phyloP scores from a whole-genome alignment of 35 echinoderm and acorn worm species.

The Antedon bifida region DNA sequence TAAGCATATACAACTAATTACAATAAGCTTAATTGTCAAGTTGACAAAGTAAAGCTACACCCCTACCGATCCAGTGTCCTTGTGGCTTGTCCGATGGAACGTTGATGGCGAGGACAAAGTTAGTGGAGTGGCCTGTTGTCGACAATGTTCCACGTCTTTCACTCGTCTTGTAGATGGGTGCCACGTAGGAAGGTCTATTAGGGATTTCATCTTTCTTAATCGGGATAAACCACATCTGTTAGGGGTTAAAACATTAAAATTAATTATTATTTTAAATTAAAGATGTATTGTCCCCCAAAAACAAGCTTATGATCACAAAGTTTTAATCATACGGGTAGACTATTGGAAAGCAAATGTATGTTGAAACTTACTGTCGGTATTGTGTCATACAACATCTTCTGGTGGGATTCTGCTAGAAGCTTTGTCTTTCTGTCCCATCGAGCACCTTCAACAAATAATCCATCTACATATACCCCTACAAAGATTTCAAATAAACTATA shows the following conservation, averaged over 20 bases:
- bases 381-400: conserved; percentile 77
- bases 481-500: too few species aligned
- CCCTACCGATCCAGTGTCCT: conserved; percentile 74
- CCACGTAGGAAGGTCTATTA: conserved; percentile 45
- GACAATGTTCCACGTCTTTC: conserved; percentile 85
- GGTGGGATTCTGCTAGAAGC: conserved; percentile 66
- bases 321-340: too few species aligned
- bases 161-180: conserved; percentile 95
- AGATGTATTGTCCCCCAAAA: too few species aligned
- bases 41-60: conserved; percentile 84
- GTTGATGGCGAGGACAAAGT: conserved; percentile 82
- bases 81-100: conserved; percentile 75
- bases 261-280: too few species aligned
- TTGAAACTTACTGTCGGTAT: conserved; percentile 74
- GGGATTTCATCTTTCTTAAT: conserved; percentile 59
- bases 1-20: too few species aligned
- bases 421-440: conserved; percentile 89
- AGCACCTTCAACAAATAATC: conserved; percentile 80
- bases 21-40: conserved; percentile 48
- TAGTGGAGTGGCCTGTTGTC: conserved; percentile 91
- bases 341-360: too few species aligned
- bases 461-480: conserved; percentile 76
- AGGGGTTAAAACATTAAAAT: too few species aligned
- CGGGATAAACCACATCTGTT: conserved; percentile 78
- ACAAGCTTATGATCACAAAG: too few species aligned